phyloP scores from a whole-genome alignment of 2,797 vertebrate genomes.

The Stomatorhinus walkeri region DNA sequence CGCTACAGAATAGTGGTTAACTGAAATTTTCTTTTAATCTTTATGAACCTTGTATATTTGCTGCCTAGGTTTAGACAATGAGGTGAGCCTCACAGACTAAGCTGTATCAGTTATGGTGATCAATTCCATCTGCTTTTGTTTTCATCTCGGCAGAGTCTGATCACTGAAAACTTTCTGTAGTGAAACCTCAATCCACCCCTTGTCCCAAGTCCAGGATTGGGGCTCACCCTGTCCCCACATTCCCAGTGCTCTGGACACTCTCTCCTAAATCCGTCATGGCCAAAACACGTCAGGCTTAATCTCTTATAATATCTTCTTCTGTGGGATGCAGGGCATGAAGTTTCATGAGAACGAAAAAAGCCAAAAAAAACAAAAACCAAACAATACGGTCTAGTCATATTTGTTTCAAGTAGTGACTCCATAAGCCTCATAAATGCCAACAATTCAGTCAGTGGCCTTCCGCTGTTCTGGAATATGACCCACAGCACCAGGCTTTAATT shows the following conservation, averaged over 20 bases:
- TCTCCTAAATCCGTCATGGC: slow-evolving; percentile 51
- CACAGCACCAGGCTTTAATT: neutral
- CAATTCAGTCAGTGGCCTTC: neutral
- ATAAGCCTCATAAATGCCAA: slow-evolving; percentile 3
- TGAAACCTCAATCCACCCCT: slow-evolving; percentile 15
- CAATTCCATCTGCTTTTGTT: neutral
- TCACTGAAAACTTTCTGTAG: neutral
- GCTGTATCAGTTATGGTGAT: neutral
- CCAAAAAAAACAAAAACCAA: slow-evolving; percentile 42
- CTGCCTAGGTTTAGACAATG: neutral
- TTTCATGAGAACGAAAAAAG: slow-evolving; percentile 42
- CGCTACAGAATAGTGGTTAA: neutral
- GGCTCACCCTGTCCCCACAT: slow-evolving; percentile 27
- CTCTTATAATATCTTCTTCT: slow-evolving; percentile 48
- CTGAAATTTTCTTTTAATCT: neutral
- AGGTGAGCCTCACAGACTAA: neutral
- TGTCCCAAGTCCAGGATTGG: slow-evolving; percentile 41
- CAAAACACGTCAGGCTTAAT: slow-evolving; percentile 60
- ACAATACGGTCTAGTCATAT: slow-evolving; percentile 30
- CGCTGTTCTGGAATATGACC: neutral
- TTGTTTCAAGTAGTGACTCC: neutral
- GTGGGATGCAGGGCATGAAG: slow-evolving; percentile 50
- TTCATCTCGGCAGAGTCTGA: neutral
- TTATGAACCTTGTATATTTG: neutral
- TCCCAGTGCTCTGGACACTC: slow-evolving; percentile 23